These are phyloP conservation scores for Erythrolamprus reginae DNA, from an alignment of 2,113 vertebrate genomes.

Conservation along the genomic window DNA sequence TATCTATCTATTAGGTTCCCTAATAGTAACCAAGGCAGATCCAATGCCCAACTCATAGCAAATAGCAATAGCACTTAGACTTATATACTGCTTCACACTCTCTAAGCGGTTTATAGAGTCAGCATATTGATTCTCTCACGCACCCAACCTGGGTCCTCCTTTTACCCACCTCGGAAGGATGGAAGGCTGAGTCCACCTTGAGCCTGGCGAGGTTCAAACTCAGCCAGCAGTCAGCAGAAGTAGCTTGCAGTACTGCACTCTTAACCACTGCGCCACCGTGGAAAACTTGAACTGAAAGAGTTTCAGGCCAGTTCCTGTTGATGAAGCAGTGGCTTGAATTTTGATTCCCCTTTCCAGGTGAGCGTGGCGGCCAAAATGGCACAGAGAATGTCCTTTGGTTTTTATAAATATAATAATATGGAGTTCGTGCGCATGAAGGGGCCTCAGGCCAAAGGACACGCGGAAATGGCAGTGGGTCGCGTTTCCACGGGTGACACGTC, in stretches of 20 bases:
- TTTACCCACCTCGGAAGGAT: too few relatives aligned
- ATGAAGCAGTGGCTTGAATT: background rate
- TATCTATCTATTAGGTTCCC: too few relatives aligned
- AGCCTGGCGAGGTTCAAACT: too few relatives aligned
- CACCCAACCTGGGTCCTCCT: too few relatives aligned
- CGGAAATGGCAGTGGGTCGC: slow-evolving; percentile 95
- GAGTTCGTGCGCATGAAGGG: slow-evolving; percentile 99
- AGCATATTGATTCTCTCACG: too few relatives aligned
- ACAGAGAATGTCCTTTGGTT: slow-evolving; percentile 95
- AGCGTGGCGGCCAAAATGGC: slow-evolving; percentile 98
- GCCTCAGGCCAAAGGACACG: slow-evolving; percentile 95
- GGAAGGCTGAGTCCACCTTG: too few relatives aligned
- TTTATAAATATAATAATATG: slow-evolving; percentile 98
- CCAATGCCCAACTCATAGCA: background rate
- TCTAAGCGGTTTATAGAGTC: too few relatives aligned
- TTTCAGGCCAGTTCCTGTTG: background rate
- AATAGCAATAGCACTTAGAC: too few relatives aligned
- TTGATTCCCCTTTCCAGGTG: slow-evolving; percentile 67
- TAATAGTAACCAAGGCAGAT: background rate
- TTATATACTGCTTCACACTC: too few relatives aligned
- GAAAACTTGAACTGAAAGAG: background rate
- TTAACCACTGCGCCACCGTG: too few relatives aligned
- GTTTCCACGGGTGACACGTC: slow-evolving; percentile 94
- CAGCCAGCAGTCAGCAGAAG: too few relatives aligned
- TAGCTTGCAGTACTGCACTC: too few relatives aligned